phyloP scores from a whole-genome alignment of 1,140 invertebrate species.

The Macrostomum lignano region DNA sequence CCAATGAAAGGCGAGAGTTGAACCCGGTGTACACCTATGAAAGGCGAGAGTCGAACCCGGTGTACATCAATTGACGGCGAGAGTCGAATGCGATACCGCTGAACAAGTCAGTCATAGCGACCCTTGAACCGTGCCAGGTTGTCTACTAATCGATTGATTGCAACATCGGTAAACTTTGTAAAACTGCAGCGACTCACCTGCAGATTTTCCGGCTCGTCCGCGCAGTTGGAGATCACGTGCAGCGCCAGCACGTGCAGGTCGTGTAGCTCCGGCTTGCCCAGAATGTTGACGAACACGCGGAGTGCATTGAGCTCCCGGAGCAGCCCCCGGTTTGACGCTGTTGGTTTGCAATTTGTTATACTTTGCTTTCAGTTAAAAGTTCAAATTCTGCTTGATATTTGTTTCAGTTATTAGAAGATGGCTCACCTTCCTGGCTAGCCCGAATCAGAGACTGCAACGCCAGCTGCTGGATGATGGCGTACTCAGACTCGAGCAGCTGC shows the following conservation, averaged over 20 bases:
- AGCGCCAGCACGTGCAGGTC: constrained; percentile 26
- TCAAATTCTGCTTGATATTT: neutral
- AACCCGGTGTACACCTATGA: no score
- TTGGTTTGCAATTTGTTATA: no score
- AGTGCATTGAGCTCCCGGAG: constrained; percentile 22
- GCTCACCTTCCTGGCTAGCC: constrained; percentile 23
- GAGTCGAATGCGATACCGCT: no score
- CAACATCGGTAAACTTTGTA: no score
- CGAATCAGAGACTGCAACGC: constrained; percentile 18
- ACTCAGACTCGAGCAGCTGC: constrained; percentile 24
- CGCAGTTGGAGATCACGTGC: constrained; percentile 20
- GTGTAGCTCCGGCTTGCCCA: constrained; percentile 18
- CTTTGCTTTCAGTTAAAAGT: no score
- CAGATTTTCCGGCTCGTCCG: constrained; percentile 24
- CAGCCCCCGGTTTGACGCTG: constrained; percentile 18
- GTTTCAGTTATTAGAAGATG: constrained; percentile 1
- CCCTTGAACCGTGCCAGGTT: no score
- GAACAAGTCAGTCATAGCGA: no score
- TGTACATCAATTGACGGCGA: no score
- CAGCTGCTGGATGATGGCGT: constrained; percentile 22
- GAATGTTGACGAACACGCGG: constrained; percentile 18
- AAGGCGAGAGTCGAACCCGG: no score
- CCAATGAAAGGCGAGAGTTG: no score
- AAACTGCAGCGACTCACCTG: constrained; percentile 18
- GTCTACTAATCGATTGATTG: no score